A percentile compares a stretch with the other conserved stretches of the same genome.
Conservation (phyloP, 2,888 invertebrate species). For the Tribolium freemani region DNA sequence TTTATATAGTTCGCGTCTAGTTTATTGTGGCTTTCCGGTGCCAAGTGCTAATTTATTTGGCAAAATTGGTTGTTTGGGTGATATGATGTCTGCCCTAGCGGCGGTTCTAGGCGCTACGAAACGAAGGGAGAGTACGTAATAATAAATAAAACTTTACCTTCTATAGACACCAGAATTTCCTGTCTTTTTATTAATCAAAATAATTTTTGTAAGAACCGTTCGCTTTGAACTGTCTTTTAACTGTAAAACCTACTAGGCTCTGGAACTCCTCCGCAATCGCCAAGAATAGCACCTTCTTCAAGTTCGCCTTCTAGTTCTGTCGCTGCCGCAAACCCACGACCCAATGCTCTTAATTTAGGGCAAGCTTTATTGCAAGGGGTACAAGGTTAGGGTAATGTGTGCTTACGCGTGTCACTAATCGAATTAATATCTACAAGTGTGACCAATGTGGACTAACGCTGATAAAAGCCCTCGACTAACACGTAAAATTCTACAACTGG, state of each 20-base stretch:
- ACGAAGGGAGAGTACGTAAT: conserved; percentile 62
- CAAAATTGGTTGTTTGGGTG: conserved; percentile 66
- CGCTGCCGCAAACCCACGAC: conserved; percentile 55
- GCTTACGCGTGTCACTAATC: conserved; percentile 32
- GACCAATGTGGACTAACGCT: no score
- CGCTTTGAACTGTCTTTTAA: conserved; percentile 39
- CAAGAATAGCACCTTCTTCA: conserved; percentile 61
- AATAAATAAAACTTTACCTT: background rate
- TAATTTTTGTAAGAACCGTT: background rate
- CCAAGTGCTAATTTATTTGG: conserved; percentile 41
- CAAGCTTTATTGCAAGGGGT: conserved; percentile 68
- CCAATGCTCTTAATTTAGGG: conserved; percentile 64
- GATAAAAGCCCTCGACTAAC: no score
- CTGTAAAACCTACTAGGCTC: conserved; percentile 58
- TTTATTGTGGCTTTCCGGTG: conserved; percentile 23
- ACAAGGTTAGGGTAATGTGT: conserved; percentile 66
- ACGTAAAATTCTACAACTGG: no score
- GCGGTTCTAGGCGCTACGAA: conserved; percentile 62
- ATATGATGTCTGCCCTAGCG: conserved; percentile 64
- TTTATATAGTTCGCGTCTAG: conserved; percentile 5
- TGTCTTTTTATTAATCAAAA: no score
- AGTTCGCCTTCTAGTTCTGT: conserved; percentile 64
- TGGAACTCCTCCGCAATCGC: conserved; percentile 67
- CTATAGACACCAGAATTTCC: no score
- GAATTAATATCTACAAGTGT: background rate